phyloP scores from a whole-genome alignment of 2,888 invertebrate genomes.

The Stenichneumon culpator region DNA sequence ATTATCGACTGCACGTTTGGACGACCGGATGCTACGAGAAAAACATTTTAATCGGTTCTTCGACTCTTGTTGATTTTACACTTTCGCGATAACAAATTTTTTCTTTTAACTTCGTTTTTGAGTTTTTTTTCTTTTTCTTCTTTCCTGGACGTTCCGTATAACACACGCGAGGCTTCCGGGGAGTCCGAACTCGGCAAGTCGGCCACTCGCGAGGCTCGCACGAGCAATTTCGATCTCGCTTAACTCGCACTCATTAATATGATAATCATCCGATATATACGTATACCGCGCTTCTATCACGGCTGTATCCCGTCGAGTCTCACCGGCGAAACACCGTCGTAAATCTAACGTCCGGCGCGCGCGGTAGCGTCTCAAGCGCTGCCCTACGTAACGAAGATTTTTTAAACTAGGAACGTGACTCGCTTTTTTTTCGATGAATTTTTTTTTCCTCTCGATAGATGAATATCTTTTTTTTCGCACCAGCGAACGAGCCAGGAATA shows the following conservation, averaged over 20 bases:
- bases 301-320: constrained; percentile 18
- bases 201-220: constrained; percentile 13
- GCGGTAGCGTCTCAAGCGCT: background rate
- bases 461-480: too few species aligned
- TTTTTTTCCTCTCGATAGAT: background rate
- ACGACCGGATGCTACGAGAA: background rate
- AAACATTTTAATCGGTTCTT: background rate
- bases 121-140: background rate
- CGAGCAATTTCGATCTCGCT: constrained; percentile 18
- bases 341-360: constrained; percentile 57
- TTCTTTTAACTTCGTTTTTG: background rate
- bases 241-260: constrained; percentile 75
- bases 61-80: background rate
- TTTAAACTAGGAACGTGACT: background rate
- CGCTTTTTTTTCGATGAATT: background rate
- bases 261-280: constrained; percentile 77
- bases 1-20: background rate
- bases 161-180: constrained; percentile 2
- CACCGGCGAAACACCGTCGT: constrained; percentile 70
- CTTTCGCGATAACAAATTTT: background rate
- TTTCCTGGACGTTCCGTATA: background rate
- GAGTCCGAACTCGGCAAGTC: background rate
- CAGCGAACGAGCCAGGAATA: too few species aligned
- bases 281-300: constrained; percentile 69
- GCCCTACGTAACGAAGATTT: constrained; percentile 9